phyloP scores from a whole-genome alignment of 35 echinoderm and acorn worm genomes.

The Acanthaster planci region DNA sequence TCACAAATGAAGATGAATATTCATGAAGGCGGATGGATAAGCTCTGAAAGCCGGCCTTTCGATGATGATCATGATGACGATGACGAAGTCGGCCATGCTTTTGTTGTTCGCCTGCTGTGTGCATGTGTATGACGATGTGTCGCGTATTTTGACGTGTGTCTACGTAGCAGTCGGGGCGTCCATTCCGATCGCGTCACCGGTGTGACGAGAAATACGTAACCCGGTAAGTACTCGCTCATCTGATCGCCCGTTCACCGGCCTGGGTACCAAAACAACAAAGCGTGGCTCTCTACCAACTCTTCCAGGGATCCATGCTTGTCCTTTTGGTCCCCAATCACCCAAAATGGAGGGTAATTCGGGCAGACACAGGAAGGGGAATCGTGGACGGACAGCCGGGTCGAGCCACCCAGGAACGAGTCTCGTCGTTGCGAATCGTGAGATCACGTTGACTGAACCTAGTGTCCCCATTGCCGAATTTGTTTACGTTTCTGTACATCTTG shows the following conservation, averaged over 20 bases:
- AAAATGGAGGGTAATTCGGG: slow-evolving; percentile 26
- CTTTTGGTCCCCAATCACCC: slow-evolving; percentile 9
- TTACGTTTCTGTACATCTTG: neutral
- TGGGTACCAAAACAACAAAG: slow-evolving; percentile 63
- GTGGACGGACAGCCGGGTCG: neutral
- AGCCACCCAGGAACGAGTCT: neutral
- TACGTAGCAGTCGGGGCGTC: slow-evolving; percentile 73
- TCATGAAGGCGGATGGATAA: slow-evolving; percentile 21
- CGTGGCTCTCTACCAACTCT: slow-evolving; percentile 45
- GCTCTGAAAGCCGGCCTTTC: neutral
- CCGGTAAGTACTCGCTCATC: slow-evolving; percentile 63
- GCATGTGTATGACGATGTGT: slow-evolving; percentile 17
- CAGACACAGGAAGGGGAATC: slow-evolving; percentile 1
- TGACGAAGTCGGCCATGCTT: slow-evolving; percentile 20
- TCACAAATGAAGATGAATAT: neutral
- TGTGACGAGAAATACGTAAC: slow-evolving; percentile 83
- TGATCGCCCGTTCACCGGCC: slow-evolving; percentile 28
- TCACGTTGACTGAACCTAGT: neutral
- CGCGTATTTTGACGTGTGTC: slow-evolving; percentile 75
- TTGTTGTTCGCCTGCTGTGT: slow-evolving; percentile 22
- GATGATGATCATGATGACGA: slow-evolving; percentile 19
- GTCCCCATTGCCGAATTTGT: neutral
- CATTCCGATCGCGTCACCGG: slow-evolving; percentile 68
- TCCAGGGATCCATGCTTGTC: slow-evolving; percentile 44
- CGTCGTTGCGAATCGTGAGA: slow-evolving; percentile 24